Conservation (phyloP, 2,888 invertebrate genomes). For the Iselma pallidipennis region DNA sequence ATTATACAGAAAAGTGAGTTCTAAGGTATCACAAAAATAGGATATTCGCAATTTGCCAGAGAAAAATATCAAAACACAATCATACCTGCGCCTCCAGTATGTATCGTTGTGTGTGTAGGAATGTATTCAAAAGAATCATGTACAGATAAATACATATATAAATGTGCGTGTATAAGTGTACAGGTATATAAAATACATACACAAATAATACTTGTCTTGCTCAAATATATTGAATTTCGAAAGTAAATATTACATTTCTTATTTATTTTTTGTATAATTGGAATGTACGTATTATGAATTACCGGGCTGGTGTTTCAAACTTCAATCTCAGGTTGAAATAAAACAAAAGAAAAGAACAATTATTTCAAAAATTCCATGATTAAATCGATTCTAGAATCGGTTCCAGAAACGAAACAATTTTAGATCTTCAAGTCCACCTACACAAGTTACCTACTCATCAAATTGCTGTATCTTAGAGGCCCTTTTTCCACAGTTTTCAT, state of each 20-base stretch:
- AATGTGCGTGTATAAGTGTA: background rate
- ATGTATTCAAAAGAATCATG: background rate
- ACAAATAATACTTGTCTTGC: slow-evolving; percentile 6
- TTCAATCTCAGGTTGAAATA: too few species aligned
- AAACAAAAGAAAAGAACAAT: too few species aligned
- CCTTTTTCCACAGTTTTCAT: too few species aligned
- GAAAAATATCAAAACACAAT: slow-evolving; percentile 31
- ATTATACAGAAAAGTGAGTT: slow-evolving; percentile 7
- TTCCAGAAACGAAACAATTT: too few species aligned
- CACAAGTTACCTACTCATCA: too few species aligned
- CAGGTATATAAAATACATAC: background rate
- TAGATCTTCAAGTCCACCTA: too few species aligned
- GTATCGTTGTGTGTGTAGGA: slow-evolving; percentile 16
- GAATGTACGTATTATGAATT: background rate
- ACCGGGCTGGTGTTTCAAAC: too few species aligned
- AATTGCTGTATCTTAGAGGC: too few species aligned
- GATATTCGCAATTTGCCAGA: slow-evolving; percentile 28
- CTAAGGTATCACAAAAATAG: slow-evolving; percentile 29
- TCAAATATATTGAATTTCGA: slow-evolving; percentile 24
- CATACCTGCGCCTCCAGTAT: slow-evolving; percentile 19
- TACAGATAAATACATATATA: too few species aligned
- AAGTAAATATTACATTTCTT: slow-evolving; percentile 16
- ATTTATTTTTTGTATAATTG: slow-evolving; percentile 18
- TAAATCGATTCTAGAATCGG: too few species aligned
- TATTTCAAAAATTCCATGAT: too few species aligned